Percentiles rank a stretch among this genome's conserved stretches.
Conservation (phyloP, 2,113 vertebrate species). For the Pongo abelii region DNA sequence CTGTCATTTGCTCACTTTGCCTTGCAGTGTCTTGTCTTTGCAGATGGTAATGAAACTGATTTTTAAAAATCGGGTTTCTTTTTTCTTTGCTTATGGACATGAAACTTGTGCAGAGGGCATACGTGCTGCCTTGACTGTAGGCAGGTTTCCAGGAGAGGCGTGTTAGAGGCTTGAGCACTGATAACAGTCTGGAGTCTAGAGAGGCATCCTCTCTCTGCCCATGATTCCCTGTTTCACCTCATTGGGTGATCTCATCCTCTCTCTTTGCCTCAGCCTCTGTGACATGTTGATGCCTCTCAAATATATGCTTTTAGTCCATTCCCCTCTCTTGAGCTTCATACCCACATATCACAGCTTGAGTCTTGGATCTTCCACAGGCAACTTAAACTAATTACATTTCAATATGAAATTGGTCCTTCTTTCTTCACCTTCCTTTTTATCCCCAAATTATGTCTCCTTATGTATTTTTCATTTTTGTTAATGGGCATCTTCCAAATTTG, state of each 20-base stretch:
- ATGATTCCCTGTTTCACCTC: background rate
- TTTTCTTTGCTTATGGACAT: background rate
- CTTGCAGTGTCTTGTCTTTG: background rate
- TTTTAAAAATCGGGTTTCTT: conserved; percentile 10
- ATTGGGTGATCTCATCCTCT: background rate
- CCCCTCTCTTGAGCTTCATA: background rate
- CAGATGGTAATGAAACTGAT: background rate
- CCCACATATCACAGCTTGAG: background rate
- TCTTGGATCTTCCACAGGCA: background rate
- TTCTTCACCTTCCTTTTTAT: background rate
- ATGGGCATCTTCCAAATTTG: conserved; percentile 16
- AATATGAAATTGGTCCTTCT: background rate
- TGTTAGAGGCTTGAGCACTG: background rate
- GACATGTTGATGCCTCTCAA: background rate
- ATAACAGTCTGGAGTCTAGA: background rate
- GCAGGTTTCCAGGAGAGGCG: background rate
- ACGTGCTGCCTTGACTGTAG: background rate
- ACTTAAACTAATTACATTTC: conserved; percentile 28
- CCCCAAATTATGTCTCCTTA: background rate
- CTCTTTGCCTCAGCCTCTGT: background rate
- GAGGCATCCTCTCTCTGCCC: background rate
- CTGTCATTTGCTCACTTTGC: background rate
- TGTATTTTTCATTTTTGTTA: background rate
- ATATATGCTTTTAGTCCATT: background rate
- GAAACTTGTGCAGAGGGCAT: background rate